Conservation (phyloP, 2,888 invertebrate species). For the Colletes collaris region DNA sequence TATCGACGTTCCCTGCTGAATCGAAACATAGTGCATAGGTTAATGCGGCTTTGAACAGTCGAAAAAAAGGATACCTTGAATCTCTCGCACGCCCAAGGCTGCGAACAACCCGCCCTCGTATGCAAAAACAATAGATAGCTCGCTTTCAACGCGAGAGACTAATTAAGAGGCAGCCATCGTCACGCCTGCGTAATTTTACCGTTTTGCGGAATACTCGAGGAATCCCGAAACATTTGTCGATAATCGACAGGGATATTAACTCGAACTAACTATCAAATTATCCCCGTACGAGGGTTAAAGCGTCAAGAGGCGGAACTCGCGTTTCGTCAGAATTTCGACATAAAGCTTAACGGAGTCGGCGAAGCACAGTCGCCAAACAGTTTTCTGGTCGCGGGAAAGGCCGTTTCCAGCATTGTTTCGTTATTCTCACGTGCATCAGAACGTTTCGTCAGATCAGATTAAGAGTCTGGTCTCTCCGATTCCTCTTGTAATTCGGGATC, state of each 20-base stretch:
- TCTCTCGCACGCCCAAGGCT: background rate
- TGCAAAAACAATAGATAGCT: too few relatives aligned
- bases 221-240: too few relatives aligned
- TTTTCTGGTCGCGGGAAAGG: constrained; percentile 36
- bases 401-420: constrained; percentile 61
- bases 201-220: too few relatives aligned
- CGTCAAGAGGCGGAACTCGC: background rate
- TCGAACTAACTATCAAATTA: too few relatives aligned
- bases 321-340: constrained; percentile 52
- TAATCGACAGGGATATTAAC: too few relatives aligned
- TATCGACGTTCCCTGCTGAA: too few relatives aligned
- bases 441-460: constrained; percentile 62
- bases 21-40: too few relatives aligned
- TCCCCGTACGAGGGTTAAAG: too few relatives aligned
- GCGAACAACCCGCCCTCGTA: background rate
- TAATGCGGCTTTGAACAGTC: too few relatives aligned
- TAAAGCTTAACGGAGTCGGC: constrained; percentile 42
- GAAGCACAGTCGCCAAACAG: constrained; percentile 42
- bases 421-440: constrained; percentile 54
- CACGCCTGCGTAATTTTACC: too few relatives aligned
- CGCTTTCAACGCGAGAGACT: too few relatives aligned
- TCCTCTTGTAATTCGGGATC: constrained; percentile 19
- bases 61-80: background rate
- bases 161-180: too few relatives aligned
- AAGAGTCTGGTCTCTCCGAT: constrained; percentile 9